Evolutionary conservation across 37 sponge, comb jelly and placozoan genomes (phyloP).

Genomic region (Dysidea cf. avara): DNA sequence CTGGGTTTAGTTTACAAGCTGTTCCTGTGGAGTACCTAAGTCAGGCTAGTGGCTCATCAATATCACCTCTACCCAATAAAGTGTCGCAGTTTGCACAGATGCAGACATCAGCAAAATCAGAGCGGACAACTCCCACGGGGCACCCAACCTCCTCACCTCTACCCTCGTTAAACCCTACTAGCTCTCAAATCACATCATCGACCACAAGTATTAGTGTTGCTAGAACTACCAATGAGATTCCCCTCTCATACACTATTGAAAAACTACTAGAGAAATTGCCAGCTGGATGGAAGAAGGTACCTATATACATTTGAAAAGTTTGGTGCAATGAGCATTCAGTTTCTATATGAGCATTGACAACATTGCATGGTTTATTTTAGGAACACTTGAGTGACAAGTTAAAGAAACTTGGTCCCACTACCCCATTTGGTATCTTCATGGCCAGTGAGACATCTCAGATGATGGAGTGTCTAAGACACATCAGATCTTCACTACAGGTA

Average conservation of each 20-base stretch:
- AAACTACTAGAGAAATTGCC: constrained; percentile 36
- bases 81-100: no score
- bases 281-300: constrained; percentile 45
- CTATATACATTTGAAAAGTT: background rate
- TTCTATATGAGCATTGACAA: background rate
- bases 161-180: no score
- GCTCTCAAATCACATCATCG: no score
- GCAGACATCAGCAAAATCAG: no score
- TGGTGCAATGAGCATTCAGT: background rate
- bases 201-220: no score
- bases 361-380: constrained; percentile 1
- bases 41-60: no score
- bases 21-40: no score
- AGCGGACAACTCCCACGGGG: no score
- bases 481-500: constrained; percentile 29
- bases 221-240: no score
- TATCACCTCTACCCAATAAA: no score
- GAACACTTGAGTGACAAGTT: constrained; percentile 34
- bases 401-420: constrained; percentile 8
- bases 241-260: constrained; percentile 18
- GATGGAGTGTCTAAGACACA: constrained; percentile 15
- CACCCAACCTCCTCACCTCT: no score
- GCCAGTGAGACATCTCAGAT: constrained; percentile 28
- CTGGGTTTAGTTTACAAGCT: no score
- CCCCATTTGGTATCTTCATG: constrained; percentile 49